Conservation (phyloP, 2,888 invertebrate genomes). For the Drosophila fulvimacula region DNA sequence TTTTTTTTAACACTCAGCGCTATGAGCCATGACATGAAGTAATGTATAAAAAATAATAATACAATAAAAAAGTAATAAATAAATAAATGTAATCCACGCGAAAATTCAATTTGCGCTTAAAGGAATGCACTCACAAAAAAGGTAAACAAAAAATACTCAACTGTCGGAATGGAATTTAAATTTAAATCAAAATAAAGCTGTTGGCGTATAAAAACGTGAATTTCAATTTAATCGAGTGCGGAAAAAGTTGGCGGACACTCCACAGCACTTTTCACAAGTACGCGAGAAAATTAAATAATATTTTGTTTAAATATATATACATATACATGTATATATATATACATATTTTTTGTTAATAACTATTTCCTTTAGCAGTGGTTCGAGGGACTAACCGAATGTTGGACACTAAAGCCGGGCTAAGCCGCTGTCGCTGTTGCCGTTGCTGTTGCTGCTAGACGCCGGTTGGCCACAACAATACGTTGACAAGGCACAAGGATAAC, state of each 20-base stretch:
- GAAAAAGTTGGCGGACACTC: slow-evolving; percentile 8
- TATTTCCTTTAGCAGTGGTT: neutral
- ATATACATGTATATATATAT: neutral
- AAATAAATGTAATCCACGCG: slow-evolving; percentile 37
- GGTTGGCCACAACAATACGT: slow-evolving; percentile 71
- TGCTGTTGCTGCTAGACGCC: slow-evolving; percentile 46
- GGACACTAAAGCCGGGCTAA: slow-evolving; percentile 22
- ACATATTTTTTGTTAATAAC: slow-evolving; percentile 1
- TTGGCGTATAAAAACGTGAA: slow-evolving; percentile 27
- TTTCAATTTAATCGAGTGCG: slow-evolving; percentile 40
- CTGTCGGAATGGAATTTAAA: slow-evolving; percentile 29
- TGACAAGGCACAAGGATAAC: slow-evolving; percentile 77
- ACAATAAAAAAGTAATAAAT: neutral
- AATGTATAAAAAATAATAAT: slow-evolving; percentile 7
- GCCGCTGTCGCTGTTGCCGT: slow-evolving; percentile 11
- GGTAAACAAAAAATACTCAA: neutral
- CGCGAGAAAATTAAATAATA: neutral
- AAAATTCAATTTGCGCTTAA: slow-evolving; percentile 66
- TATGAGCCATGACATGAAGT: slow-evolving; percentile 25
- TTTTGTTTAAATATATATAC: neutral
- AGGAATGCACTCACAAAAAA: slow-evolving; percentile 9
- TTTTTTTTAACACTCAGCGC: neutral
- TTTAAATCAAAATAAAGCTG: slow-evolving; percentile 59
- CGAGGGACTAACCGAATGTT: slow-evolving; percentile 61
- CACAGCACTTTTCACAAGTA: neutral